Evolutionary conservation across 1,140 invertebrate genomes (phyloP), one percentile per base, ranked within the genome.

Genomic region (Lepidurus apus): DNA sequence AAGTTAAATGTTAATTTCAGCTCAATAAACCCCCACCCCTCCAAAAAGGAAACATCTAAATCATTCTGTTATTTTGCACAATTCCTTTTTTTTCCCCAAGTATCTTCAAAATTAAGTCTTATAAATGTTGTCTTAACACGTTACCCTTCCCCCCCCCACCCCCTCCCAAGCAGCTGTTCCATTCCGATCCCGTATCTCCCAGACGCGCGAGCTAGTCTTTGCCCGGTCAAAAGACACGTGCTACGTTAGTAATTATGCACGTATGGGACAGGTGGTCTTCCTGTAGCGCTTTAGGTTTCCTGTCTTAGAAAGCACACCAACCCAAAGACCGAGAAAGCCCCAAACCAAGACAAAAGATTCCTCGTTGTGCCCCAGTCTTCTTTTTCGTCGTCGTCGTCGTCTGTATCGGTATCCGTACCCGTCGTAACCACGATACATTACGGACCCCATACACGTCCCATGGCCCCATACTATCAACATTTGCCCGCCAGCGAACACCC

Each of bases 181-280:
- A 1, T 65, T 47, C 45, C 45, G 10, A 47, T 11, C 53, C 21
- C 21, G 34, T 34, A 34, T 34, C 34, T 34, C 34, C 34, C 34
- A 34, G 34, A 34, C 34, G 26, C 1, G 26, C 26, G 34, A 4
- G 34, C 34, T 34, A 34, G 34, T 34, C 34, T 34, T 34, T 34
- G 34, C 34, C 34, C 53, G 1, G 13, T 21, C 6, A n/a, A 65
- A 1, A 13, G 53, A 13, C 53, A 65, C 53, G 53, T 65, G 53
- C 53, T 65, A 21, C 53, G 53, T n/a, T 65, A 21, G 17, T 65
- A 65, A 65, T 65, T 65, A 65, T 65, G 53, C 53, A 65, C 53
- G 10, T 65, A 65, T 65, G 53, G 53, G 53, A n/a, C 53, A 65
- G 53, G 53, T 65, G 53, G 53, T 65, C 53, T n/a, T 65, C 53